Percentiles rank a stretch among this genome's conserved stretches.
These are phyloP conservation scores for Bergia sp. DNA, from an alignment of 92 coral and sea anemone genomes.

Conservation along the genomic window DNA sequence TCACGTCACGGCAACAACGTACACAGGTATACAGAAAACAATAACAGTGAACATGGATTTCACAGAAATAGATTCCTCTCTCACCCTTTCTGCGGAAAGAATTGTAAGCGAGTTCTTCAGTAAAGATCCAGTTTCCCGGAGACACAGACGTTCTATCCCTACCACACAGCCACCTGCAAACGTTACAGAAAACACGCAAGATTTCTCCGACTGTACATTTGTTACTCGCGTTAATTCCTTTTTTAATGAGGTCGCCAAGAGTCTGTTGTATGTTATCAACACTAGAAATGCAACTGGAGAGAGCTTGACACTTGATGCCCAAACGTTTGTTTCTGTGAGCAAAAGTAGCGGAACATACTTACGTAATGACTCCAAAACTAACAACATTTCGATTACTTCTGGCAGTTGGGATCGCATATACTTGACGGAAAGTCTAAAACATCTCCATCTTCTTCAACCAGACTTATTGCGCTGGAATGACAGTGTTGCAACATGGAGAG, in stretches of 20 bases:
- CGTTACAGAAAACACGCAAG: constrained; percentile 23
- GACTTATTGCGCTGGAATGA: constrained; percentile 35
- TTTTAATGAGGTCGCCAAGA: constrained; percentile 49
- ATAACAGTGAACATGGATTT: constrained; percentile 67
- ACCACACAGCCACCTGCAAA: constrained; percentile 15
- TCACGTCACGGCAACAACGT: constrained; percentile 29
- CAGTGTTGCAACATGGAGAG: constrained; percentile 32
- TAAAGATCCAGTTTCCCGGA: not conserved
- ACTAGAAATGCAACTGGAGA: not conserved
- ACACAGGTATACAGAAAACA: constrained; percentile 40
- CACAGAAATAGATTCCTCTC: constrained; percentile 45
- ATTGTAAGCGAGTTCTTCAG: constrained; percentile 53
- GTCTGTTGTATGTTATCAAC: constrained; percentile 32
- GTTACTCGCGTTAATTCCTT: constrained; percentile 32
- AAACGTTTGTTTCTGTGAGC: not conserved
- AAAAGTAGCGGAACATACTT: not conserved
- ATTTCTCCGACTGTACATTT: constrained; percentile 29
- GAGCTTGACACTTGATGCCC: not conserved
- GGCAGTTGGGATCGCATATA: not conserved
- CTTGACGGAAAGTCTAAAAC: constrained; percentile 1
- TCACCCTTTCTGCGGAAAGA: constrained; percentile 54
- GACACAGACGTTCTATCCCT: constrained; percentile 10
- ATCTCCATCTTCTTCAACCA: not conserved
- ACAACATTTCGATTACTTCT: not conserved
- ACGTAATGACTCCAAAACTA: not conserved